Evolutionary conservation across 2,113 vertebrate species (phyloP), one percentile per base, ranked within the genome.

Genomic region (Eonycteris spelaea): DNA sequence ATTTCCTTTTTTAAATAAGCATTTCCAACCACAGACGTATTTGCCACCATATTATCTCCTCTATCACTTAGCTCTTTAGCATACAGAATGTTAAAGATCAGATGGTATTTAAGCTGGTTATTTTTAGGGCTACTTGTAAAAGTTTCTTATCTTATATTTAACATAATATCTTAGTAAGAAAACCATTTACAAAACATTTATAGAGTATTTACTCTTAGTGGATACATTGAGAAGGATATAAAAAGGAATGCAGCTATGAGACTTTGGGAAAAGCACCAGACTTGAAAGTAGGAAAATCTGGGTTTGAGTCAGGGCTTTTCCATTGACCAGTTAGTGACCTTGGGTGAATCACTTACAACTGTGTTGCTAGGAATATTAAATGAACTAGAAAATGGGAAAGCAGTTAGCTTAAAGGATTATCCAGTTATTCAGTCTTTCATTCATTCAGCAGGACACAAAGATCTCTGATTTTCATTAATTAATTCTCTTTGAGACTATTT

Each of bases 51-150:
- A n/a, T 94, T 86, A 97, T 97, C 82, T 97, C 57, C 40, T 96
- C 82, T 91, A 91, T 95, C 82, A 89, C 96, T 83, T 68, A 91
- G 86, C 53, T 93, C 35, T 86, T 97, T 48, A 86, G 45, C 73
- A 95, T 91, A 88, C 40, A 91, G 40, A 92, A 95, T 97, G 45
- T 96, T 97, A 96, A 92, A 95, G 61, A 96, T 77, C 95, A 97
- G 95, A 90, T 95, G 89, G 93, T 88, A 71, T 96, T 96, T 94
- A 90, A 96, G 53, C 75, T 95, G 88, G 70, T 71, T 94, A 88
- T 94, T 96, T 96, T 95, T 96, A 97, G 75, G 59, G 93, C 80
- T 94, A 95, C 79, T 93, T 97, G 91, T 97, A 97, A 97, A 97
- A 95, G 67, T 97, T 97, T 73, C 88, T 93, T 91, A 57, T 93